A percentile compares a stretch with the other conserved stretches of the same genome.
These are phyloP conservation scores for Dermatophagoides farinae DNA, from an alignment of 1,140 invertebrate genomes.

Conservation along the genomic window DNA sequence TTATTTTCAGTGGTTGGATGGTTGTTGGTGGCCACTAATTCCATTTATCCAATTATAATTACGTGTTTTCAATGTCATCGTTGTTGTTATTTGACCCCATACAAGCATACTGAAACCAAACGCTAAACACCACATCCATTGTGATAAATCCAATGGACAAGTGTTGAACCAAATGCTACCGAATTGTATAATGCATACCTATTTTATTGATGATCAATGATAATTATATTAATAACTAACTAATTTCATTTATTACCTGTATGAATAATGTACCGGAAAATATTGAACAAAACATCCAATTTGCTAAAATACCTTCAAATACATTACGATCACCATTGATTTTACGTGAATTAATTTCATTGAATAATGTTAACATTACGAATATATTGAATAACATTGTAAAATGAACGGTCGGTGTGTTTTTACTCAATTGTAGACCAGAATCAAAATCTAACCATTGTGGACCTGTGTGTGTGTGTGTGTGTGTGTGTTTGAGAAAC, in stretches of 20 bases:
- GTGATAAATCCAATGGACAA: slow-evolving; percentile 61
- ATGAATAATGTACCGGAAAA: slow-evolving; percentile 80
- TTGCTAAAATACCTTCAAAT: slow-evolving; percentile 85
- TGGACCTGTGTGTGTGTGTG: slow-evolving; percentile 56
- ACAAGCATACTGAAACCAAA: slow-evolving; percentile 84
- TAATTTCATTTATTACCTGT: slow-evolving; percentile 42
- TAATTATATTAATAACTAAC: too few species aligned
- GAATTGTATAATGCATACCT: slow-evolving; percentile 90
- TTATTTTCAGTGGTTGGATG: too few species aligned
- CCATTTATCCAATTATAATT: slow-evolving; percentile 72
- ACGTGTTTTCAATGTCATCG: slow-evolving; percentile 77
- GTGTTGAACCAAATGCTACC: slow-evolving; percentile 92
- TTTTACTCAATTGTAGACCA: slow-evolving; percentile 39
- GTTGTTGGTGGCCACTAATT: too few species aligned
- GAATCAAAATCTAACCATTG: slow-evolving; percentile 68
- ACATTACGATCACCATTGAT: slow-evolving; percentile 98
- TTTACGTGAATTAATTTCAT: slow-evolving; percentile 98
- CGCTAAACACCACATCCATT: slow-evolving; percentile 97
- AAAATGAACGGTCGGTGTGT: slow-evolving; percentile 81
- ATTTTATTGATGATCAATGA: slow-evolving; percentile 10
- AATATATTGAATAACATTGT: slow-evolving; percentile 99
- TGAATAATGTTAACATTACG: slow-evolving; percentile 99
- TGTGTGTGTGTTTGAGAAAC: too few species aligned
- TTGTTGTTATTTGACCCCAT: slow-evolving; percentile 92
- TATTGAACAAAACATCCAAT: slow-evolving; percentile 94